Evolutionary conservation across 2,797 vertebrate genomes (phyloP).

Genomic region (Bothrops alternatus): DNA sequence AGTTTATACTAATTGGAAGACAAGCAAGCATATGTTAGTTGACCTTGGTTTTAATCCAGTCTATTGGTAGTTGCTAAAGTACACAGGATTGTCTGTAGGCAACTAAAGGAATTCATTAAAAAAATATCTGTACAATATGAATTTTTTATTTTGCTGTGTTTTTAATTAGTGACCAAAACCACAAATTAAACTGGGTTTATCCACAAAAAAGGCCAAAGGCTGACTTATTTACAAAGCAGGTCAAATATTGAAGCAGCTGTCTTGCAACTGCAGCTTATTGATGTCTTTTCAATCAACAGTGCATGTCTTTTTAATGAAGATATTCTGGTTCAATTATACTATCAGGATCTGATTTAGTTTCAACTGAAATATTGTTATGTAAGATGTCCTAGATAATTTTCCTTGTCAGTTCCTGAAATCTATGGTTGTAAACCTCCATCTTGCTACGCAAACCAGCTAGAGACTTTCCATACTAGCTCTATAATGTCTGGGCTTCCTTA

Average conservation of each 20-base stretch:
- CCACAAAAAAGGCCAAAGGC: background rate
- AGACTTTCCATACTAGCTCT: background rate
- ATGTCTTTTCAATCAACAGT: background rate
- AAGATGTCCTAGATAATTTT: constrained; percentile 9
- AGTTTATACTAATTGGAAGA: background rate
- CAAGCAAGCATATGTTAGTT: background rate
- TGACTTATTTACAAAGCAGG: background rate
- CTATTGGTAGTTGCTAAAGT: background rate
- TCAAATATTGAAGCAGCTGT: background rate
- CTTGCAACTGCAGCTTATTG: background rate
- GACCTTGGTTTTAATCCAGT: background rate
- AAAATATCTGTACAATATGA: background rate
- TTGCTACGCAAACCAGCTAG: background rate
- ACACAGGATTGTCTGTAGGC: background rate
- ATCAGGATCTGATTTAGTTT: background rate
- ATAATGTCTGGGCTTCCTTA: background rate
- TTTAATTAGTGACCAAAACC: background rate
- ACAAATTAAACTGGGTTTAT: background rate
- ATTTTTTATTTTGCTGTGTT: background rate
- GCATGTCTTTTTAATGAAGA: background rate
- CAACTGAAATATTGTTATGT: constrained; percentile 7
- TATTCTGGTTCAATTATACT: background rate
- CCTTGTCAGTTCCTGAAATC: constrained; percentile 6
- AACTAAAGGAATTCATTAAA: background rate
- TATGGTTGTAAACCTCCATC: background rate